These are phyloP conservation scores for Oxytorus armatus DNA, from an alignment of 2,888 invertebrate species.

Conservation along the genomic window DNA sequence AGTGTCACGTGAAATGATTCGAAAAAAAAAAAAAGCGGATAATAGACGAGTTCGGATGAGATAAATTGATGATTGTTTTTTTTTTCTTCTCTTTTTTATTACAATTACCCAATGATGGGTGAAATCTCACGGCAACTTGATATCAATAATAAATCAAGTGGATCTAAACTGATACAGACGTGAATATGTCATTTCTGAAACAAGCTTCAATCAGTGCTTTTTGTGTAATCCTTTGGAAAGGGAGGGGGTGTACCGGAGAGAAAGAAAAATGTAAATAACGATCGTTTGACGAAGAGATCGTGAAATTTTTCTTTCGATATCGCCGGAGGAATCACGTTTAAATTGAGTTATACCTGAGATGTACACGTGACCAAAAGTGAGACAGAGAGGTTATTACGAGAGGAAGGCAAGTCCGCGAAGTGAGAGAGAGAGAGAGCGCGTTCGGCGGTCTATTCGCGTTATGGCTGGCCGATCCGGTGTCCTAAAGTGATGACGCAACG, in stretches of 20 bases:
- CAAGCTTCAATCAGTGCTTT: too few species aligned
- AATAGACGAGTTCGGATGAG: conserved; percentile 15
- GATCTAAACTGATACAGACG: too few species aligned
- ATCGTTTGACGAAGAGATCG: too few species aligned
- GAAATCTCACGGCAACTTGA: background rate
- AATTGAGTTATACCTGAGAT: background rate
- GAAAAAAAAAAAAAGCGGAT: conserved; percentile 15
- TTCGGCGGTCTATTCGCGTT: too few species aligned
- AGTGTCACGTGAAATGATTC: conserved; percentile 19
- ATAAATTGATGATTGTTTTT: background rate
- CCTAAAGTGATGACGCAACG: conserved; percentile 84
- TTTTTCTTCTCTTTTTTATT: too few species aligned
- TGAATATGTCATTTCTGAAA: too few species aligned
- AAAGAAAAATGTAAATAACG: conserved; percentile 1
- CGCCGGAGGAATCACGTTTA: background rate
- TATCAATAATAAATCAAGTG: background rate
- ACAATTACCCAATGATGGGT: too few species aligned
- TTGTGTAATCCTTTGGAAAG: too few species aligned
- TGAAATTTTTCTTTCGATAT: background rate
- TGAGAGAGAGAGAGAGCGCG: conserved; percentile 75
- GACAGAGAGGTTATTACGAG: conserved; percentile 7
- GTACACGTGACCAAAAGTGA: conserved; percentile 14
- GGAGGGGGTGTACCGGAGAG: too few species aligned
- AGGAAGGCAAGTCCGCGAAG: conserved; percentile 52
- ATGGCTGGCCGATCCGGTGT: conserved; percentile 80